Base-by-base conservation (phyloP, 2,888 invertebrate genomes). In the Tenthredo scrophulariae region DNA sequence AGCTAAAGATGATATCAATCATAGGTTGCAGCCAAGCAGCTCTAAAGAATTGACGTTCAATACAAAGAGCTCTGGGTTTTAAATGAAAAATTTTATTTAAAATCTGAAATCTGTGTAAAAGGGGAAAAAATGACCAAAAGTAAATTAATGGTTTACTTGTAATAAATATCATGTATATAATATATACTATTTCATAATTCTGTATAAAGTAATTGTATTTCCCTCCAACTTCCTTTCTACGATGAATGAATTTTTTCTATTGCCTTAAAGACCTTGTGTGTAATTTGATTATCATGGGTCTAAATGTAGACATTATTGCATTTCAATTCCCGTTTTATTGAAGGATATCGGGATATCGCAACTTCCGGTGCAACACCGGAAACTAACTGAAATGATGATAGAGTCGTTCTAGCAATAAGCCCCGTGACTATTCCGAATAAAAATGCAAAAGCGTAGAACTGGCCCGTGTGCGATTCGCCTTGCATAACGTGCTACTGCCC, bases 1-100 rank as follows among this genome's bases (percentile, higher is more conserved):
- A 5, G 84, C 85, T 29, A 85, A 85, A 29, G 85, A 87, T n/a
- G 87, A 88, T 22, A 26, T 22, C 0, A 18, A 80, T 62, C 26
- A 62, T 62, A 50, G 9, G 22, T 40, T 22, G 15, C 37, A 62
- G 22, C 80, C 80, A 10, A 58, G 58, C 10, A 29, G 26, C 58
- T 62, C 40, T 9, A 40, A 40, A 43, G 80, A 62, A 37, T 43
- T 80, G 46, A 62, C 37, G 40, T 58, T 40, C 37, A 40, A 40
- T 22, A 26, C 10, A 1, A 26, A 62, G 40, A 62, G 22, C 40
- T 62, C 22, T 13, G 40, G 40, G 26, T 62, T 62, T 62, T 80
- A 62, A 80, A 22, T 62, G 33, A 62, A 62, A 26, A 7, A 15
- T 18, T 70, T 37, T 1, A 43, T 13, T 22, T n/a, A n/a, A 74